These are phyloP conservation scores for Ascaphus truei DNA, from an alignment of 2,113 vertebrate species.

Conservation along the genomic window DNA sequence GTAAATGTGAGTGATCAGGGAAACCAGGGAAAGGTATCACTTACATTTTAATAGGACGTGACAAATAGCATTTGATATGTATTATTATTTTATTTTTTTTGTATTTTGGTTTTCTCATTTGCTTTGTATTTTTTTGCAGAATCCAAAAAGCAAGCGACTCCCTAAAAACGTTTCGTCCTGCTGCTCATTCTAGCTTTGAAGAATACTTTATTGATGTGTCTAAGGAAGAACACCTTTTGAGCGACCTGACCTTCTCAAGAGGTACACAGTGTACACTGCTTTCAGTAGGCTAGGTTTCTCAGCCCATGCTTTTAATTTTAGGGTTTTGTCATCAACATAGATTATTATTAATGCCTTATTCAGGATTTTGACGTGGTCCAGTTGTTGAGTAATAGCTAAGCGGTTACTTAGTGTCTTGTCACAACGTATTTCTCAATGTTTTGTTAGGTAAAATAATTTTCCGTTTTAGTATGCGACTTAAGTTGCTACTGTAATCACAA, in stretches of 20 bases:
- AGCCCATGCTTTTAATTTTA: no score
- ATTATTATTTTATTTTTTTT: background rate
- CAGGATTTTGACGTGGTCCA: background rate
- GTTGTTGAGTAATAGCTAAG: no score
- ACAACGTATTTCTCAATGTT: no score
- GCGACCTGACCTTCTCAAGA: constrained; percentile 79
- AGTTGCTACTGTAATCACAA: no score
- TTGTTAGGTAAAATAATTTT: no score
- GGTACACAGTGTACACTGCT: constrained; percentile 61
- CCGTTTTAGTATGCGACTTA: no score
- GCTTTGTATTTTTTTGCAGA: constrained; percentile 57
- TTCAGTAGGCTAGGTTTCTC: background rate
- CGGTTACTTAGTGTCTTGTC: no score
- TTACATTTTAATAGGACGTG: no score
- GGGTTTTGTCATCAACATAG: constrained; percentile 7
- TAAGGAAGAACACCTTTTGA: constrained; percentile 79
- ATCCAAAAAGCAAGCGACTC: constrained; percentile 93
- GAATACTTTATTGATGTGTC: constrained; percentile 82
- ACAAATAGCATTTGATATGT: no score
- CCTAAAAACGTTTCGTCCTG: constrained; percentile 82
- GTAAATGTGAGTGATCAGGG: no score
- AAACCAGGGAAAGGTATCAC: no score
- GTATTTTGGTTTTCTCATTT: background rate
- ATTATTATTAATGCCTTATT: background rate
- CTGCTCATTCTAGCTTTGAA: constrained; percentile 83